These are phyloP conservation scores for Margarornis squamiger DNA, from an alignment of 2,797 vertebrate genomes.

Conservation along the genomic window DNA sequence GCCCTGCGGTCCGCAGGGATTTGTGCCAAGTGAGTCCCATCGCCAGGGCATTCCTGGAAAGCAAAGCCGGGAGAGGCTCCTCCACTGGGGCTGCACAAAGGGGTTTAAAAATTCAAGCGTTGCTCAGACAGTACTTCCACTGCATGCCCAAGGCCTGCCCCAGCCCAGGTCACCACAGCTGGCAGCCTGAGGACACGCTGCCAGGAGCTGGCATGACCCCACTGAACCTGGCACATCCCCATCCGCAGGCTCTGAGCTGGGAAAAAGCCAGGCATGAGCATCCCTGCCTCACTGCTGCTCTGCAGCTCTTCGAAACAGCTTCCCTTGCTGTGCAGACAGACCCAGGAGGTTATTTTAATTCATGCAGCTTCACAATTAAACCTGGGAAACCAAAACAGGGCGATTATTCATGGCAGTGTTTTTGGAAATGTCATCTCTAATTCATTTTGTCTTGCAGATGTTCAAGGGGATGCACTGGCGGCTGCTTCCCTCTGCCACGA, in stretches of 20 bases:
- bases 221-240: neutral
- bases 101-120: neutral
- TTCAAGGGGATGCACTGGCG: neutral
- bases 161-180: fast-evolving
- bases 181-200: neutral
- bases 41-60: conserved; percentile 21
- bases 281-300: neutral
- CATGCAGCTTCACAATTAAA: conserved; percentile 39
- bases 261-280: neutral
- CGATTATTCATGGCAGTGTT: neutral
- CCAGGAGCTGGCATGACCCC: neutral
- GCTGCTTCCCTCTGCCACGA: neutral
- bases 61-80: neutral
- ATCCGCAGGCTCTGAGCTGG: neutral
- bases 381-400: conserved; percentile 8
- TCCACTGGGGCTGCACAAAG: neutral
- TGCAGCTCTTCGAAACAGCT: neutral
- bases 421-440: conserved; percentile 12
- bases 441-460: neutral
- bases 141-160: fast-evolving
- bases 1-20: fast-evolving
- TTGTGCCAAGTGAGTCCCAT: neutral
- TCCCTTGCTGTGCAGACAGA: neutral
- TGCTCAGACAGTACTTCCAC: neutral
- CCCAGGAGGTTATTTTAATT: conserved; percentile 32